Evolutionary conservation across 2,797 vertebrate species (phyloP), one percentile per base, ranked within the genome.

Genomic region (Xiphorhynchus erythropygius): DNA sequence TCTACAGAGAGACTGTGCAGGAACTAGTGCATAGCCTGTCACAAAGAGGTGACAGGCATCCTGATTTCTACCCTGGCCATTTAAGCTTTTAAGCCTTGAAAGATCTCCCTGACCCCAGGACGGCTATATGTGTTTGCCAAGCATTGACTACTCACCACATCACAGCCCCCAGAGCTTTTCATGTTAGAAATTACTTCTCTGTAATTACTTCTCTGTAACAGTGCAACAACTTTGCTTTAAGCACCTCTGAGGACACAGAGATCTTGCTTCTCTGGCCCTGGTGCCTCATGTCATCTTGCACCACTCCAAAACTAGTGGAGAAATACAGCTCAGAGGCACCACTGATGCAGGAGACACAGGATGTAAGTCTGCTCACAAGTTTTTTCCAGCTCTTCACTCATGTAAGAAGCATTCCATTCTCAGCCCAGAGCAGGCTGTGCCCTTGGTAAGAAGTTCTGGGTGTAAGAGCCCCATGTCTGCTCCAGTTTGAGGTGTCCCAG

Each of bases 321-420:
- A 76, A 82, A 57, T 25, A 64, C 6, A 71, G 24, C 14, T 42
- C 17, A 23, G 21, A 89, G 75, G 53, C 33, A 75, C 28, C 19
- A 21, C 7, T 0, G 0, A 9, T 30, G 25, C 57, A 75, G 28
- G 23, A 30, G 39, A 42, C 10, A 33, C 21, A 50, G 22, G 25
- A 46, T 49, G 17, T 42, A 73, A 87, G 10, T n/a, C 30, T 55
- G 57, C 57, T 81, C 1, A 2, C 28, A 64, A 67, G 5, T 10
- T 32, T 68, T 71, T 60, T 35, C 15, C 68, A 82, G 18, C 14
- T 24, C 13, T 78, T 75, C 2, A 9, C 10, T 7, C 24, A 25
- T 9, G 28, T 19, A 60, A 47, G 39, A 56, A 84, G 17, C 9
- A 13, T n/a, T n/a, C 6, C 12, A 5, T 7, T 57, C 30, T 46